These are phyloP conservation scores for Acronicta leporina DNA, from an alignment of 2,888 invertebrate genomes.

Conservation along the genomic window DNA sequence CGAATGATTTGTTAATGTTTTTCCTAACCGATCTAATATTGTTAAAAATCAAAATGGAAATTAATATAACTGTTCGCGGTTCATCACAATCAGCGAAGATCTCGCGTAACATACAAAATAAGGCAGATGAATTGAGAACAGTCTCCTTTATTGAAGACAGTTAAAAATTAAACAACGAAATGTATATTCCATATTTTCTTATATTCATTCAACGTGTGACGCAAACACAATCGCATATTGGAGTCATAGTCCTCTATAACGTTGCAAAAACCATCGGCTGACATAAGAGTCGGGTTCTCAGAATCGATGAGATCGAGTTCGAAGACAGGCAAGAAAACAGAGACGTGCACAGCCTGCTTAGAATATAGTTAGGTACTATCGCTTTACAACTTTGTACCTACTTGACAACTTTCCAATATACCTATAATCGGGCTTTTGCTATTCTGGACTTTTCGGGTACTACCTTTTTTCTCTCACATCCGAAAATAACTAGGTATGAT, in stretches of 20 bases:
- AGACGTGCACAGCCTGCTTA: slow-evolving; percentile 69
- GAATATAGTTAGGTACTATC: slow-evolving; percentile 52
- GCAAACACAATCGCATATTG: slow-evolving; percentile 31
- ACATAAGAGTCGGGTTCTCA: slow-evolving; percentile 62
- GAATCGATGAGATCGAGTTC: slow-evolving; percentile 61
- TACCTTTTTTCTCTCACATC: too few relatives aligned
- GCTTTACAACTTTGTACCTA: slow-evolving; percentile 16
- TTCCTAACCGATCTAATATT: too few relatives aligned
- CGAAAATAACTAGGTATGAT: too few relatives aligned
- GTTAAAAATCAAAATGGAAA: too few relatives aligned
- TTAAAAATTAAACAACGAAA: too few relatives aligned
- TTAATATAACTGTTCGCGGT: too few relatives aligned
- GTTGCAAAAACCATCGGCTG: slow-evolving; percentile 49
- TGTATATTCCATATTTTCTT: neutral
- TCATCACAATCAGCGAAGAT: too few relatives aligned
- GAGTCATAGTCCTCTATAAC: slow-evolving; percentile 21
- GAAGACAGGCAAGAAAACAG: slow-evolving; percentile 68
- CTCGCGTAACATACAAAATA: too few relatives aligned
- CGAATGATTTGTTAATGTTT: too few relatives aligned
- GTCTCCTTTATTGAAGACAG: too few relatives aligned
- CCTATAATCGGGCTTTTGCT: neutral
- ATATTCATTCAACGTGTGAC: slow-evolving; percentile 16
- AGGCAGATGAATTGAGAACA: too few relatives aligned
- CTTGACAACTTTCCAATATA: neutral
- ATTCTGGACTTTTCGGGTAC: too few relatives aligned